Evolutionary conservation across 1,140 invertebrate genomes (phyloP).

Genomic region (Bemisia tabaci): DNA sequence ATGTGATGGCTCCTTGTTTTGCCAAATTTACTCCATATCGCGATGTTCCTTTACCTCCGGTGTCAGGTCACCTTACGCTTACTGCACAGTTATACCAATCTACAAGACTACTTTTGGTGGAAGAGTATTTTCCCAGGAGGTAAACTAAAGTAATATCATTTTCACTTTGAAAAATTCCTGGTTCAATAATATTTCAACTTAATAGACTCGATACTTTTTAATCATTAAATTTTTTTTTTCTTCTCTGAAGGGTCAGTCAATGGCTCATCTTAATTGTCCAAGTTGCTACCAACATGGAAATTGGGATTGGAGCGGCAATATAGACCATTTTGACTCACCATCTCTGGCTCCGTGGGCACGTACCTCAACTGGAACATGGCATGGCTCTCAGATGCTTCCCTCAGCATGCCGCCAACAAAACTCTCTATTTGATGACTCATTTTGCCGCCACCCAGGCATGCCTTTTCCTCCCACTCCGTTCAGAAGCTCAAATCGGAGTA

Average conservation of each 20-base stretch:
- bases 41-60: no score
- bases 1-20: no score
- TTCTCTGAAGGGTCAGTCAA: slow-evolving; percentile 45
- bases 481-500: slow-evolving; percentile 15
- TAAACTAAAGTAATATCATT: no score
- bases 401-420: background rate
- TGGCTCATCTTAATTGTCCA: slow-evolving; percentile 48
- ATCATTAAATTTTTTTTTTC: background rate
- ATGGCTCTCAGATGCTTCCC: slow-evolving; percentile 20
- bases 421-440: slow-evolving; percentile 1
- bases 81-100: no score
- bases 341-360: slow-evolving; percentile 26
- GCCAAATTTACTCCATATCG: no score
- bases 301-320: slow-evolving; percentile 32
- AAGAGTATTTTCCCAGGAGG: no score
- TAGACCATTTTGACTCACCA: slow-evolving; percentile 37
- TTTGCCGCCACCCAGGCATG: background rate
- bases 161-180: no score
- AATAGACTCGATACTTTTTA: no score
- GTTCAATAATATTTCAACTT: no score
- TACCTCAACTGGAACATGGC: slow-evolving; percentile 28
- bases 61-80: no score
- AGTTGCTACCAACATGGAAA: slow-evolving; percentile 37
- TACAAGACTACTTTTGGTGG: no score
- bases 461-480: slow-evolving; percentile 19